These are phyloP conservation scores for Cygnus olor DNA, from an alignment of 2,797 vertebrate genomes.

Conservation along the genomic window DNA sequence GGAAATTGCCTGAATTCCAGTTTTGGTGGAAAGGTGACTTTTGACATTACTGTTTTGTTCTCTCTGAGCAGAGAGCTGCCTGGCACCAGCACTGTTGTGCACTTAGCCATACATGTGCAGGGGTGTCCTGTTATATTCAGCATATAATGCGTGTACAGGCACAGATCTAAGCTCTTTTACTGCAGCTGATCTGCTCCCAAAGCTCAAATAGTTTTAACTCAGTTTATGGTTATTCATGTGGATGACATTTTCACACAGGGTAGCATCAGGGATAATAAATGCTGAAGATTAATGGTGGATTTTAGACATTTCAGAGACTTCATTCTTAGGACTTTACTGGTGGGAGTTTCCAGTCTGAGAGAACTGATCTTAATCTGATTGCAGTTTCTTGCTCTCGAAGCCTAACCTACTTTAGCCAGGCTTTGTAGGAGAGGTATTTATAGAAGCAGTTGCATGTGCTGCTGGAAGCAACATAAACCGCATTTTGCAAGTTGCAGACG, in stretches of 20 bases:
- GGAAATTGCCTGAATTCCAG: not conserved
- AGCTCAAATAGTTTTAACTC: not conserved
- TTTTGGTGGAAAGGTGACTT: not conserved
- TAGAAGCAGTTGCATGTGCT: not conserved
- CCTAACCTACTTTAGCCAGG: not conserved
- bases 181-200: not conserved
- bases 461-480: not conserved
- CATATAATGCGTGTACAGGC: fast-evolving
- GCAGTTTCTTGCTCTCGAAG: not conserved
- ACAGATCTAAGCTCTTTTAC: not conserved
- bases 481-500: not conserved
- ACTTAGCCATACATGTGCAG: fast-evolving
- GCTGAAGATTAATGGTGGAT: not conserved
- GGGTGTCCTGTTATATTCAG: fast-evolving
- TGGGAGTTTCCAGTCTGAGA: not conserved
- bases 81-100: not conserved
- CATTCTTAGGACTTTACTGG: not conserved
- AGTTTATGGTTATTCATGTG: not conserved
- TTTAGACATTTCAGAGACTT: not conserved
- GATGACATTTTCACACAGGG: not conserved
- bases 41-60: not conserved
- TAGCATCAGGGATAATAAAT: not conserved
- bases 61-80: not conserved
- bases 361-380: constrained; percentile 11
- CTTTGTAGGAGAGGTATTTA: not conserved